These are phyloP conservation scores for Zaprionus capensis DNA, from an alignment of 1,140 invertebrate genomes.

Conservation along the genomic window DNA sequence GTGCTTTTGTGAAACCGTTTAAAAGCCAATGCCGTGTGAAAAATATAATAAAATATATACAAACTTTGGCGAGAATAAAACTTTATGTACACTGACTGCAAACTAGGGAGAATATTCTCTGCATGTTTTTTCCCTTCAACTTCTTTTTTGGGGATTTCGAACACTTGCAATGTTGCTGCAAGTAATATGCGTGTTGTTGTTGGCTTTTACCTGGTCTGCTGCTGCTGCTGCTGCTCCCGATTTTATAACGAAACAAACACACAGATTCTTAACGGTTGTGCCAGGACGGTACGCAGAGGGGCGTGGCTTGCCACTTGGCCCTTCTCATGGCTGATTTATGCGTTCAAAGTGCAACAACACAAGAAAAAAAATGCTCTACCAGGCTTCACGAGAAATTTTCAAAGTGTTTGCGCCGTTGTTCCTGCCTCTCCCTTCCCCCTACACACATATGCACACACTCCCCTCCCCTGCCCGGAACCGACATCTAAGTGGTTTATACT, in stretches of 20 bases:
- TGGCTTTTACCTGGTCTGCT: slow-evolving; percentile 33
- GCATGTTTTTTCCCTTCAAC: neutral
- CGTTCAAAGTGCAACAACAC: slow-evolving; percentile 58
- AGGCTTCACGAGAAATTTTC: slow-evolving; percentile 52
- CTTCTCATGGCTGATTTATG: slow-evolving; percentile 76
- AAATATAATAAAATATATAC: slow-evolving; percentile 72
- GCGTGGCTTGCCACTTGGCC: slow-evolving; percentile 56
- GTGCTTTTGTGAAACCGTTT: slow-evolving; percentile 38
- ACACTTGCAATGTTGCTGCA: slow-evolving; percentile 39
- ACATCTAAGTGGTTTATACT: slow-evolving; percentile 75
- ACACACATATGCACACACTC: neutral
- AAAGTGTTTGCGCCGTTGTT: slow-evolving; percentile 50
- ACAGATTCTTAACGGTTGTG: slow-evolving; percentile 10
- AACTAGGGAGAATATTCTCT: neutral
- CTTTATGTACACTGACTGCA: slow-evolving; percentile 23
- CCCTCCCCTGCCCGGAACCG: neutral
- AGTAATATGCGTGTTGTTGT: slow-evolving; percentile 39
- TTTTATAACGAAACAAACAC: slow-evolving; percentile 47
- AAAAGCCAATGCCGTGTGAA: slow-evolving; percentile 62
- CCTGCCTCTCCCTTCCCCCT: slow-evolving; percentile 22
- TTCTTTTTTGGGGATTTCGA: slow-evolving; percentile 9
- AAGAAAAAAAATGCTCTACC: slow-evolving; percentile 30
- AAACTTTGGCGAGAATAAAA: slow-evolving; percentile 68
- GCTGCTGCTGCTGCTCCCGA: slow-evolving; percentile 36
- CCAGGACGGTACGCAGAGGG: neutral